phyloP scores from a whole-genome alignment of 2,797 vertebrate species.

The Sebastes oblongus region DNA sequence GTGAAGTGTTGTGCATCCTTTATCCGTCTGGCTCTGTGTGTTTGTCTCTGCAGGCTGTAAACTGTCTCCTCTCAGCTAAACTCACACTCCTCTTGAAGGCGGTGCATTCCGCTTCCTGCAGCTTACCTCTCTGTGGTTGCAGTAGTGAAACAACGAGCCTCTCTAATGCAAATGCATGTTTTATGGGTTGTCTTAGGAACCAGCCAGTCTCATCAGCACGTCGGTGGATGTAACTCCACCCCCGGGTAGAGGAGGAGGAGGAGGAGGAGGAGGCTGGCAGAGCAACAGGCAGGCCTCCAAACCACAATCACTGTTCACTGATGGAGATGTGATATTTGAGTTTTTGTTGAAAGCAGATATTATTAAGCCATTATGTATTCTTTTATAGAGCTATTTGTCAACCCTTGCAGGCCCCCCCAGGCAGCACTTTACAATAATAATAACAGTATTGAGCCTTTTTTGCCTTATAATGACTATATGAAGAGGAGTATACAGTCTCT shows the following conservation, averaged over 20 bases:
- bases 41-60: background rate
- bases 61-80: background rate
- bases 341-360: background rate
- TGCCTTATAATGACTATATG: background rate
- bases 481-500: background rate
- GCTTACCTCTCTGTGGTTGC: background rate
- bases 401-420: background rate
- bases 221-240: conserved; percentile 57
- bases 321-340: background rate
- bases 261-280: background rate
- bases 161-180: conserved; percentile 41
- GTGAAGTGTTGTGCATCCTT: background rate
- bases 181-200: conserved; percentile 66
- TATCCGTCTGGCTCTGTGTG: background rate
- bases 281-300: background rate
- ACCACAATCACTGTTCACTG: background rate
- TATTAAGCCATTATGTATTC: background rate
- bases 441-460: background rate
- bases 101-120: background rate
- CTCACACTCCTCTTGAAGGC: background rate
- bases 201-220: conserved; percentile 15
- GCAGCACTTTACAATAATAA: background rate
- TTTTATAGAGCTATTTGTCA: background rate
- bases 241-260: conserved; percentile 20
- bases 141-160: background rate